Base-by-base conservation (phyloP, 2,113 vertebrate genomes). In the Amazona guildingii region DNA sequence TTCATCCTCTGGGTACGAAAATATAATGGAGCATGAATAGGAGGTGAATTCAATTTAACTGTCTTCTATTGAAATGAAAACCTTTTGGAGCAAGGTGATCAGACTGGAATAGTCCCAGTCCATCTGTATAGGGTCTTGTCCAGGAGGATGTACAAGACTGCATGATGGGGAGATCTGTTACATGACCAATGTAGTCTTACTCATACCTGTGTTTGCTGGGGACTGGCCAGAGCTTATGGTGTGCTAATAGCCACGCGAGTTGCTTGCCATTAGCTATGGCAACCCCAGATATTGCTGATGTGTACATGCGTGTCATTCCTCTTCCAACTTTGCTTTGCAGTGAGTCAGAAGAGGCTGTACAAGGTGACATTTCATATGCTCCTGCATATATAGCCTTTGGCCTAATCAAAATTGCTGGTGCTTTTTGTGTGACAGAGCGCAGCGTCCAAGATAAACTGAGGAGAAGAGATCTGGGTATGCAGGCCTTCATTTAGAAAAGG, bases 401-500 rank as follows among this genome's bases (percentile, higher is more conserved):
- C 92, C 74, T 94, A 51, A 46, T 64, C 43, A 69, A 87, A 93
- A 82, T 66, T 89, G 83, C 66, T 31, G 29, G 73, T 72, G 54
- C 44, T 88, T 86, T 85, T 64, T 88, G 69, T 75, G 83, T 92
- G 90, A 81, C 86, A 86, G 33, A 64, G 62, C 62, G 39, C 0
- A 0, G 77, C 0, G 2, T 97, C 95, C 96, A 96, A 96, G 95
- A 94, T 93, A 95, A 96, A 95, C 90, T 0, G 1, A 78, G 72
- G 57, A 91, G 76, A 90, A 51, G 90, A 94, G 83, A 84, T 92
- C 41, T 89, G 88, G 74, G 59, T 73, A 67, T 66, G 75, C 91
- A 91, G 57, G 84, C 70, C 77, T 94, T 92, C 86, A 91, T 92
- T 91, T 94, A 19, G 66, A 86, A 92, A 84, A 94, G 86, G 46